Conservation (phyloP, 2,797 vertebrate species). For the Gephyroberyx darwinii region DNA sequence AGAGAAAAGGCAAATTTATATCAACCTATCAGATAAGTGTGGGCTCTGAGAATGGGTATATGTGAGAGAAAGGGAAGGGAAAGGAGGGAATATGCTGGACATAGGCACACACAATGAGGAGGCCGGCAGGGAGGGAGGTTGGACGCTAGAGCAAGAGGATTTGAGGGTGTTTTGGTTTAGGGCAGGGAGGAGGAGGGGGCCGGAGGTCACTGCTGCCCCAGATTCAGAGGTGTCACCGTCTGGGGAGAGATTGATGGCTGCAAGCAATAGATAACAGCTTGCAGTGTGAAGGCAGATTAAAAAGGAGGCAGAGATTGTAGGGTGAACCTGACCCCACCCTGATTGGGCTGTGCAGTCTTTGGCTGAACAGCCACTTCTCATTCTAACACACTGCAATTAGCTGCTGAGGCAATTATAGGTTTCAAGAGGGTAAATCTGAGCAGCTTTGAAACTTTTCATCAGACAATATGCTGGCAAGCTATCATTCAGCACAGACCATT, state of each 20-base stretch:
- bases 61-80: too few species aligned
- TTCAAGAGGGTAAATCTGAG: constrained; percentile 56
- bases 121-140: constrained; percentile 23
- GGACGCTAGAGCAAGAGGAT: constrained; percentile 48
- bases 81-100: not conserved
- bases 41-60: not conserved
- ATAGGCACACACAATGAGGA: constrained; percentile 5
- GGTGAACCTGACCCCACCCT: constrained; percentile 60
- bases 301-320: constrained; percentile 66
- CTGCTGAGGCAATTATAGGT: constrained; percentile 68
- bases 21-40: not conserved
- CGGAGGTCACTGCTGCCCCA: constrained; percentile 63
- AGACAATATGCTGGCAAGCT: constrained; percentile 39
- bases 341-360: constrained; percentile 41
- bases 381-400: constrained; percentile 66
- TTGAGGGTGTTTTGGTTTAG: constrained; percentile 46
- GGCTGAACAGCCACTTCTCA: constrained; percentile 52
- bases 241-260: constrained; percentile 75
- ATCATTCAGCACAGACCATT: constrained; percentile 28
- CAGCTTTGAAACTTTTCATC: constrained; percentile 43
- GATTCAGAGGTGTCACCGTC: constrained; percentile 74
- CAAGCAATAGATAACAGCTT: constrained; percentile 74
- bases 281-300: constrained; percentile 65
- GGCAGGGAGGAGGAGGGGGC: constrained; percentile 44
- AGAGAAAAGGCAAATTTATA: not conserved